A percentile compares a stretch with the other conserved stretches of the same genome.
These are phyloP conservation scores for Crotalus helleri DNA, from an alignment of 2,113 vertebrate genomes.

Conservation along the genomic window DNA sequence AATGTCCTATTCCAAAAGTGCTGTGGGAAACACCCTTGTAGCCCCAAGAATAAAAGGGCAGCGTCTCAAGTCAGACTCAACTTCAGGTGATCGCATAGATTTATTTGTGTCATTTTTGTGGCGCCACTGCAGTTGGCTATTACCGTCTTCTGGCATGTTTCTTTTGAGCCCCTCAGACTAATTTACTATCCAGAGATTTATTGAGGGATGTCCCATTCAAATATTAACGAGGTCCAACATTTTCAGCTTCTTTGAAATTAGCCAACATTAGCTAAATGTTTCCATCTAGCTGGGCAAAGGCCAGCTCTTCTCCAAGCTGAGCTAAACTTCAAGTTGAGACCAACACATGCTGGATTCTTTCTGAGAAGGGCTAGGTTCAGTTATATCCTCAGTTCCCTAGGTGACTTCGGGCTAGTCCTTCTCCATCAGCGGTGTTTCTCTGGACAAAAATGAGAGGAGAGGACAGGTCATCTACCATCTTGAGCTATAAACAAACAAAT, in stretches of 20 bases:
- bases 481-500: too few species aligned
- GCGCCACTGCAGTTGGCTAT: not conserved
- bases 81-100: not conserved
- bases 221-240: not conserved
- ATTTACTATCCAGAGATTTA: not conserved
- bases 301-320: not conserved
- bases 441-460: not conserved
- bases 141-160: not conserved
- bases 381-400: not conserved
- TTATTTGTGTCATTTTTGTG: not conserved
- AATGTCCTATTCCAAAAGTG: not conserved
- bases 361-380: not conserved
- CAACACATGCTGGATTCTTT: not conserved
- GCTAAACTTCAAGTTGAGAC: not conserved
- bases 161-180: not conserved
- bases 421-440: not conserved
- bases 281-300: not conserved
- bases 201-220: not conserved
- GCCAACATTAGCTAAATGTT: not conserved
- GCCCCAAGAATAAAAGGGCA: not conserved
- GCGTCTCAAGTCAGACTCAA: not conserved
- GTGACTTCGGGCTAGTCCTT: not conserved
- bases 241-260: too few species aligned
- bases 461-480: not conserved
- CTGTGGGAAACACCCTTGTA: not conserved